Evolutionary conservation across 2,797 vertebrate genomes (phyloP).

Genomic region (Danionella dracula): DNA sequence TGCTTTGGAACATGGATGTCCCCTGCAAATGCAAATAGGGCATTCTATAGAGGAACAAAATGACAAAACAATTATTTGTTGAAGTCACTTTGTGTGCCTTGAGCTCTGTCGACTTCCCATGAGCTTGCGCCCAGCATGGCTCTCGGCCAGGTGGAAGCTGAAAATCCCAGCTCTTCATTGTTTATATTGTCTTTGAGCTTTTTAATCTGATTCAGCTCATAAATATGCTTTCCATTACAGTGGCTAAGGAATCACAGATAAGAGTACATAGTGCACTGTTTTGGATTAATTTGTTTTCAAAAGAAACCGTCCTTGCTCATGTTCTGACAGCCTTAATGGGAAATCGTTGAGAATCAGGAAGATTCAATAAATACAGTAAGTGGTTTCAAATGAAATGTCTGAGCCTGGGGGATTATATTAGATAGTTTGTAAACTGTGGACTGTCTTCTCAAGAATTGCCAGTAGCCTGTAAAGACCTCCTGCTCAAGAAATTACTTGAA

Average conservation of each 20-base stretch:
- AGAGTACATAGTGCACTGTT: neutral
- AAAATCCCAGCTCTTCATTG: conserved; percentile 27
- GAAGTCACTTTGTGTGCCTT: too few relatives aligned
- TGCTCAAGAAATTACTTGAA: neutral
- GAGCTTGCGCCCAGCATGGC: conserved; percentile 23
- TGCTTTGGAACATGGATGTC: too few relatives aligned
- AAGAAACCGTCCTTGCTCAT: neutral
- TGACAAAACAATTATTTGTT: too few relatives aligned
- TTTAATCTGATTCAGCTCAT: conserved; percentile 15
- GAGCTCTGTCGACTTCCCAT: too few relatives aligned
- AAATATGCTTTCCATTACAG: conserved; percentile 31
- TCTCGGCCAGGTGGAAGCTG: conserved; percentile 26
- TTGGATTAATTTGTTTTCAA: neutral
- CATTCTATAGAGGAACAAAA: too few relatives aligned
- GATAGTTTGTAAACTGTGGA: neutral
- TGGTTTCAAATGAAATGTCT: neutral
- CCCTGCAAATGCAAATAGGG: too few relatives aligned
- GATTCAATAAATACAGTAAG: conserved; percentile 14
- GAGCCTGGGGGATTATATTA: neutral
- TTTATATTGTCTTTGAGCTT: conserved; percentile 42
- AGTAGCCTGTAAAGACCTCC: neutral
- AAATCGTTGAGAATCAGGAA: neutral
- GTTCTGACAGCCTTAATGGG: neutral
- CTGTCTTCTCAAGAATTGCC: neutral
- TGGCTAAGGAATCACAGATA: neutral